Conservation (phyloP, 1,140 invertebrate species). For the Leptonema lineaticorne region DNA sequence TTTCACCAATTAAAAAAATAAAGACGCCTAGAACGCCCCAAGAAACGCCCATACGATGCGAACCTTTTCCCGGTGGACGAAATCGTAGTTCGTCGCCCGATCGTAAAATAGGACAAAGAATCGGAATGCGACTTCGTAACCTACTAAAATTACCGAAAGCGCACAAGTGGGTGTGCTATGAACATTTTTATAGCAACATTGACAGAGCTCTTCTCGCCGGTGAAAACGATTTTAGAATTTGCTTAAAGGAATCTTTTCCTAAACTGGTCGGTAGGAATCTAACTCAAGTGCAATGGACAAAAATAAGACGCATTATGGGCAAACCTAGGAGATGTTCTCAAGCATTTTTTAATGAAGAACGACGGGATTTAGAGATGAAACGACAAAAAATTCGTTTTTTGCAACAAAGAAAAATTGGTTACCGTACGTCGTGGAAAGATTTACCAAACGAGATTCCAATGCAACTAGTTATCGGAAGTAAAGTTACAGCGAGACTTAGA, state of each 20-base stretch:
- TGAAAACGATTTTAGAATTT: slow-evolving; percentile 96
- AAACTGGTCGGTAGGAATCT: slow-evolving; percentile 84
- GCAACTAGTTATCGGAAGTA: slow-evolving; percentile 94
- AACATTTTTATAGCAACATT: slow-evolving; percentile 99
- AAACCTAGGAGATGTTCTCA: slow-evolving; percentile 92
- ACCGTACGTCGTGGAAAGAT: slow-evolving; percentile 83
- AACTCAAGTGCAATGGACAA: slow-evolving; percentile 92
- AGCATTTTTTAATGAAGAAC: slow-evolving; percentile 95
- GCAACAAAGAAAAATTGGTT: slow-evolving; percentile 89
- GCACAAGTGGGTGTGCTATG: slow-evolving; percentile 98
- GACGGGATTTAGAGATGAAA: slow-evolving; percentile 85
- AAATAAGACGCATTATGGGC: slow-evolving; percentile 94
- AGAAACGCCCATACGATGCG: background rate
- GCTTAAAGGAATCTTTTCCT: slow-evolving; percentile 92
- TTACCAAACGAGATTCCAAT: slow-evolving; percentile 95
- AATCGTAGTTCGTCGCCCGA: slow-evolving; percentile 59
- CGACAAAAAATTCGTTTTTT: slow-evolving; percentile 89
- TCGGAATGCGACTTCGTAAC: slow-evolving; percentile 89
- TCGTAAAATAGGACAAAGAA: slow-evolving; percentile 80
- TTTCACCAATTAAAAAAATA: slow-evolving; percentile 47
- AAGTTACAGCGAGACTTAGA: slow-evolving; percentile 88
- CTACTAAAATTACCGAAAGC: slow-evolving; percentile 98
- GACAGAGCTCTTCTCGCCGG: slow-evolving; percentile 93
- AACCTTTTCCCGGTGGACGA: background rate
- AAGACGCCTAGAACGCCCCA: slow-evolving; percentile 46